Percentiles rank a stretch among this genome's conserved stretches.
phyloP scores from a whole-genome alignment of 2,113 vertebrate species.

The Probosciger aterrimus region DNA sequence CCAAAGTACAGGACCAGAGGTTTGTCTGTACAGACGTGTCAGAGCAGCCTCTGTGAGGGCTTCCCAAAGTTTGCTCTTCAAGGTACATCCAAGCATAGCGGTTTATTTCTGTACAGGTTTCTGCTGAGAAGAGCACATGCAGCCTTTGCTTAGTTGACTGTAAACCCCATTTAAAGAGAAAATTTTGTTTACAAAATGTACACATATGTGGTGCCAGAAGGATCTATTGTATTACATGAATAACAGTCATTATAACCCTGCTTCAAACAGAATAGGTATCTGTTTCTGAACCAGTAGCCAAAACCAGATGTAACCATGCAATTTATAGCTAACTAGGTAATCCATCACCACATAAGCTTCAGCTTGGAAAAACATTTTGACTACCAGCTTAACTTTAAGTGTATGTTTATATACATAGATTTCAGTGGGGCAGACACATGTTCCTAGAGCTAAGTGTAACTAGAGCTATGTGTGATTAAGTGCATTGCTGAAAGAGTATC shows the following conservation, averaged over 20 bases:
- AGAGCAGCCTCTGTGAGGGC: background rate
- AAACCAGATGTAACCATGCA: background rate
- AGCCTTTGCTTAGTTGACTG: background rate
- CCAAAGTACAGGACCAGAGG: background rate
- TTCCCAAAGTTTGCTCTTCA: background rate
- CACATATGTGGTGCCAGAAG: background rate
- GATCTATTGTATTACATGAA: background rate
- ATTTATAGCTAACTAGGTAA: background rate
- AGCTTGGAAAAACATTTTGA: conserved; percentile 10
- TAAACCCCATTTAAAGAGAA: background rate
- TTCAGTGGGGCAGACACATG: background rate
- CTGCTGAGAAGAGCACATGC: background rate
- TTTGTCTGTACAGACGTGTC: background rate
- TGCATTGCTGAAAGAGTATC: background rate
- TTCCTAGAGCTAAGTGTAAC: background rate
- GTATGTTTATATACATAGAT: background rate
- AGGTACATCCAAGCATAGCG: background rate
- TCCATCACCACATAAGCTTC: background rate
- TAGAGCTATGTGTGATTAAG: background rate
- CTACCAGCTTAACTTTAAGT: background rate
- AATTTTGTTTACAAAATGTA: background rate
- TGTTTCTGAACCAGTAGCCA: background rate
- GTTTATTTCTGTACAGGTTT: background rate
- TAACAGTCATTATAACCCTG: background rate
- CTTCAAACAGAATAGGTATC: background rate